Evolutionary conservation across 1,140 invertebrate species (phyloP), one percentile per base, ranked within the genome.

Genomic region (Watersipora subatra): DNA sequence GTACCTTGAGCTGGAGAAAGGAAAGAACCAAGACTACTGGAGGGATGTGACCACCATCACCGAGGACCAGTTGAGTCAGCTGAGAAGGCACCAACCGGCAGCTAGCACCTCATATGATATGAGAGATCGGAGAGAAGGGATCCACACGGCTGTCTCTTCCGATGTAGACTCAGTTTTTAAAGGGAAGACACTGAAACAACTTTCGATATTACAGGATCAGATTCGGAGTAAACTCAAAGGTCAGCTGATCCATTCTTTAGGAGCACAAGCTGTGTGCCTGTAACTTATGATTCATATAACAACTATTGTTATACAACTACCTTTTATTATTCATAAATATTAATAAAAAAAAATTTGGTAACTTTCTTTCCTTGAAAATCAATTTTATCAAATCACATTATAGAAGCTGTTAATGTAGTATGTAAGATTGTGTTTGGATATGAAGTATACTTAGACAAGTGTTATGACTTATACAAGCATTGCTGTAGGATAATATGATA

Each of bases 41-140:
- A 88, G 89, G 73, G 95, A 99, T 77, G 92, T 99, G 69, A 90
- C 90, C 34, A 91, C 93, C 24, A 96, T 99, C 69, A 93, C 93
- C 0, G 87, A 93, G 77, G 93, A 97, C 79, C 95, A 99, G 81
- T 79, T 98, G 55, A 86, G 88, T 69, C 95, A 96, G 80, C 78
- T 82, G 61, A 84, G 88, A 34, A 90, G 91, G 71, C 34, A 12
- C 7, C 34, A 46, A 12, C 34, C 34, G 7, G 34, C 7, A 46
- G 7, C 34, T 46, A 12, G 34, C 34, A 12, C 7, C 34, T 46
- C 34, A 12, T 12, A 7, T 12, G 34, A 46, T 63, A 65, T 63
- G 63, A 71, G 76, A 62, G 87, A 87, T 29, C 82, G 91, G 59
- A 80, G 93, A 66, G 92, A 97, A 80, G 92, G 92, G 62, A 96